Percentiles rank a stretch among this genome's conserved stretches.
Conservation (phyloP, 2,888 invertebrate species). For the Nudaria mundana region DNA sequence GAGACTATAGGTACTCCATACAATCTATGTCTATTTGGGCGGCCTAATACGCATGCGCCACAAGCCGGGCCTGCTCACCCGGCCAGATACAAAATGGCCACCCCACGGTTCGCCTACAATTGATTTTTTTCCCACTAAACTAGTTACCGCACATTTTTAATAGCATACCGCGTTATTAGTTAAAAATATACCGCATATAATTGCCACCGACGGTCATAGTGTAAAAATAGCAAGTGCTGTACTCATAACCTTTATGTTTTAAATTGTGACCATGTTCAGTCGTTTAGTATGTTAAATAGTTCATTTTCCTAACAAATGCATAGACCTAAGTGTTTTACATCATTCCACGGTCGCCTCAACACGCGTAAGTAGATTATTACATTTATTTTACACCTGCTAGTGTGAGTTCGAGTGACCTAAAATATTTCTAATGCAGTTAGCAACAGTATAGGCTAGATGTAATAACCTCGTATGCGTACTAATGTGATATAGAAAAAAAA, state of each 20-base stretch:
- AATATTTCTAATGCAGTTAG: conserved; percentile 67
- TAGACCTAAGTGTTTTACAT: conserved; percentile 33
- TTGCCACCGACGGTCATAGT: conserved; percentile 22
- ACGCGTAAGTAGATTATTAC: conserved; percentile 35
- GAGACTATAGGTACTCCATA: conserved; percentile 16
- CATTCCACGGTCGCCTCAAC: conserved; percentile 17
- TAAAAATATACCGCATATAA: conserved; percentile 36
- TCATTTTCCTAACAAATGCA: conserved; percentile 39
- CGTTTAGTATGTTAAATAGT: conserved; percentile 29
- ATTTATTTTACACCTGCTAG: conserved; percentile 35
- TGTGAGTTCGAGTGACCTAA: conserved; percentile 55
- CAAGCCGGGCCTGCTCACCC: conserved; percentile 44
- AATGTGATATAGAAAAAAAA: conserved; percentile 7
- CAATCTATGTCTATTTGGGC: conserved; percentile 37
- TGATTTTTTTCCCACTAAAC: conserved; percentile 67
- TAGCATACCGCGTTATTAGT: conserved; percentile 24
- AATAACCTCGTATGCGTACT: conserved; percentile 11
- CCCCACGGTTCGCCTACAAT: conserved; percentile 56
- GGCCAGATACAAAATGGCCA: conserved; percentile 69
- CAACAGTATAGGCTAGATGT: conserved; percentile 25
- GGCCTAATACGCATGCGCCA: conserved; percentile 60
- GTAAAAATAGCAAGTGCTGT: conserved; percentile 28
- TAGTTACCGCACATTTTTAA: conserved; percentile 37
- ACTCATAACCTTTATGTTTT: conserved; percentile 20
- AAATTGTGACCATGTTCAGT: conserved; percentile 16